Evolutionary conservation across 2,888 invertebrate genomes (phyloP).

Genomic region (Drosophila peninsularis): DNA sequence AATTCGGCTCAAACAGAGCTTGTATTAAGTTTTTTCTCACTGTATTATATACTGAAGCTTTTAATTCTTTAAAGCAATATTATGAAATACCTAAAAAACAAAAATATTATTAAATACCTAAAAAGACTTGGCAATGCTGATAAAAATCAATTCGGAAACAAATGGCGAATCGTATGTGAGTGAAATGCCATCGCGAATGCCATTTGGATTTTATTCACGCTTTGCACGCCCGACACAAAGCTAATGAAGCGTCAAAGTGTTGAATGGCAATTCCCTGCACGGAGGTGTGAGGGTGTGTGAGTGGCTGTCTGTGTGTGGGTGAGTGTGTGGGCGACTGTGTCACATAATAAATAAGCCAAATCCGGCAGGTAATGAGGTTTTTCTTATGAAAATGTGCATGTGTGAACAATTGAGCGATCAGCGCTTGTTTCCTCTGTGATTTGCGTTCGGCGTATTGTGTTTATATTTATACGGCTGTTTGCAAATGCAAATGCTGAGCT

Average conservation of each 20-base stretch:
- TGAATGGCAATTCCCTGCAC: constrained; percentile 49
- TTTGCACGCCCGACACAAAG: constrained; percentile 15
- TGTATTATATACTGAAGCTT: no score
- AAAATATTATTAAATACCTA: not conserved
- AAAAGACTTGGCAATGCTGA: not conserved
- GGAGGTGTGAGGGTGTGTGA: not conserved
- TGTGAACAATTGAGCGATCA: constrained; percentile 57
- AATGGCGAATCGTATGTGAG: not conserved
- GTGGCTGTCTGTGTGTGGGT: not conserved
- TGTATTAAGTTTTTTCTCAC: no score
- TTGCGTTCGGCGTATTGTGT: constrained; percentile 30
- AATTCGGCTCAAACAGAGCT: not conserved
- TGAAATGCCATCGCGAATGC: constrained; percentile 17
- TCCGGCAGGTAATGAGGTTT: constrained; percentile 36
- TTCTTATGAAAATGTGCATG: constrained; percentile 42
- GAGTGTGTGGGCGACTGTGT: constrained; percentile 15
- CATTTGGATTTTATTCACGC: constrained; percentile 50
- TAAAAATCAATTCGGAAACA: constrained; percentile 10
- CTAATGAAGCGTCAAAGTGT: constrained; percentile 75
- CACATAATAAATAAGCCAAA: constrained; percentile 58
- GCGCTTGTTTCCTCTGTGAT: constrained; percentile 43
- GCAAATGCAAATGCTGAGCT: constrained; percentile 28
- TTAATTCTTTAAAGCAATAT: not conserved
- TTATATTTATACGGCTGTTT: constrained; percentile 35
- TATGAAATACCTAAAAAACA: no score